Conservation (phyloP, 1,140 invertebrate genomes). For the Lanistes nyassanus region DNA sequence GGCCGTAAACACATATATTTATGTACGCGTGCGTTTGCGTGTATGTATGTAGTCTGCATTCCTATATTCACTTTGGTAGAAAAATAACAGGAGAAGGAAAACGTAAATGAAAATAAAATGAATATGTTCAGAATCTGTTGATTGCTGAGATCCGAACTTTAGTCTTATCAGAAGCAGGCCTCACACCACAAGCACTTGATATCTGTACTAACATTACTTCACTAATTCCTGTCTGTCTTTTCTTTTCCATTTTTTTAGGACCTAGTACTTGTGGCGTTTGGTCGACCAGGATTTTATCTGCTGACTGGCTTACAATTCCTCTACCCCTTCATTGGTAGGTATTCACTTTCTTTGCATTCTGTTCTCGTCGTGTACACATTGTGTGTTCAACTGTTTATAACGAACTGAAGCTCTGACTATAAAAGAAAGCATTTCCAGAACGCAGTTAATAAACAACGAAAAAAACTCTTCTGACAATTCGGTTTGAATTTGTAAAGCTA, state of each 20-base stretch:
- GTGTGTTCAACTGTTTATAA: not conserved
- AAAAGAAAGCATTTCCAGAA: not conserved
- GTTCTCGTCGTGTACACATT: not conserved
- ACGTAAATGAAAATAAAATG: too few species aligned
- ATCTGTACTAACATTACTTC: too few species aligned
- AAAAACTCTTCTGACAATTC: not conserved
- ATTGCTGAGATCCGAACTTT: too few species aligned
- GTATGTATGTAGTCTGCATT: too few species aligned
- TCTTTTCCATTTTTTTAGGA: conserved; percentile 68
- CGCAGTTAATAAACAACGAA: not conserved
- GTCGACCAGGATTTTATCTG: conserved; percentile 81
- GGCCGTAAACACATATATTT: too few species aligned
- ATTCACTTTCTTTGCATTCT: not conserved
- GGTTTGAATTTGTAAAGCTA: not conserved
- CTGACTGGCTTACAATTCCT: conserved; percentile 83
- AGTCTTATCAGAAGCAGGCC: too few species aligned
- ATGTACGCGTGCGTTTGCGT: too few species aligned
- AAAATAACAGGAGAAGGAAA: too few species aligned
- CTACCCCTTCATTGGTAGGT: conserved; percentile 87
- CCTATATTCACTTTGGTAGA: too few species aligned
- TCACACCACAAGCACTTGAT: too few species aligned
- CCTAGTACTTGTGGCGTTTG: conserved; percentile 85
- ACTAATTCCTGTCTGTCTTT: too few species aligned
- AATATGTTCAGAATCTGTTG: too few species aligned
- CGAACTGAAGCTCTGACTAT: not conserved